Evolutionary conservation across 53 echinoderm and acorn worm genomes (phyloP).

Genomic region (Hippasteria phrygiana): DNA sequence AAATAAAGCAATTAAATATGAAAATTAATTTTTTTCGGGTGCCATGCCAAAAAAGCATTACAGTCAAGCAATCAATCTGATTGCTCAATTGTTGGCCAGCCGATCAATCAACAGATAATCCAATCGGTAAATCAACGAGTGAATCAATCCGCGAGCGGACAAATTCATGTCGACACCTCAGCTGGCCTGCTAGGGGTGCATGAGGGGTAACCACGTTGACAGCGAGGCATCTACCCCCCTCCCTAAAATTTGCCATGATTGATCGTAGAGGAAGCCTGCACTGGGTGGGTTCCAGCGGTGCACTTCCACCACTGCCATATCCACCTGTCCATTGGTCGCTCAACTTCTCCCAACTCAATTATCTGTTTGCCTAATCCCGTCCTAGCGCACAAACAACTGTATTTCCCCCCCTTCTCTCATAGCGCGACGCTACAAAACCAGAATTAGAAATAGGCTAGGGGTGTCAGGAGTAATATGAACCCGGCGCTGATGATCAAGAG

Average conservation of each 20-base stretch:
- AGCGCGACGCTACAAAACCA: neutral
- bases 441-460: slow-evolving; percentile 1
- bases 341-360: slow-evolving; percentile 23
- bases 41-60: no score
- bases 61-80: neutral
- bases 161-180: neutral
- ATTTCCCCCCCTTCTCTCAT: slow-evolving; percentile 17
- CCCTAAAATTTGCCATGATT: slow-evolving; percentile 2
- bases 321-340: slow-evolving; percentile 18
- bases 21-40: no score
- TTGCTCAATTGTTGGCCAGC: neutral
- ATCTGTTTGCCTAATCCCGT: neutral
- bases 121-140: neutral
- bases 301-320: slow-evolving; percentile 12
- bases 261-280: slow-evolving; percentile 13
- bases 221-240: neutral
- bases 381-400: slow-evolving; percentile 23
- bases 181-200: neutral
- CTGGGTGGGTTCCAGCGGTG: slow-evolving; percentile 17
- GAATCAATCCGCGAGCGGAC: neutral
- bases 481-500: slow-evolving; percentile 32
- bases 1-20: no score
- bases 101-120: neutral
- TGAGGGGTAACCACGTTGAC: neutral
- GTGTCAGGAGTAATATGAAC: slow-evolving; percentile 47